Base-by-base conservation (phyloP, 2,888 invertebrate species). In the Apomyelois bistriatella region DNA sequence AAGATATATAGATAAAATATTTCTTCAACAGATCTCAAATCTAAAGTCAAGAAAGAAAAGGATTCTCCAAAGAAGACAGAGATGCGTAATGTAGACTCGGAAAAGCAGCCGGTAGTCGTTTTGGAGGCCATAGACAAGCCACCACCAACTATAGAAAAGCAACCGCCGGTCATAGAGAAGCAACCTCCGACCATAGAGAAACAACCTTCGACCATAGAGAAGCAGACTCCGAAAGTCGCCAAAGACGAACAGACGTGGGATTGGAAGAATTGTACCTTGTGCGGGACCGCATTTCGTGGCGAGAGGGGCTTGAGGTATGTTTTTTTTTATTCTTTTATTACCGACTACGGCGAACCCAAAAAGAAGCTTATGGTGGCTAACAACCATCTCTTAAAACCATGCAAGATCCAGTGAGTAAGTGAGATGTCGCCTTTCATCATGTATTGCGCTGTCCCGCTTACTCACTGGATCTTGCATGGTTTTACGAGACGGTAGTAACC, bases 301-400 rank as follows among this genome's bases (percentile, higher is more conserved):
- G 86, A 84, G 8, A 67, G 85, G 46, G 85, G 88, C 0, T 57
- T 89, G 36, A 83, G 85, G 89, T 87, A 60, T 58, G 58, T 52
- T 54, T 46, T 28, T 10, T n/a, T 52, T 0, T 51, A 12, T 42
- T 10, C 2, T 36, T 52, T 32, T 35, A n/a, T 13, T 47, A 22
- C 46, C n/a, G n/a, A n/a, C n/a, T n/a, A n/a, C n/a, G n/a, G n/a
- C n/a, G n/a, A n/a, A n/a, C n/a, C n/a, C n/a, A n/a, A n/a, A n/a
- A n/a, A n/a, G n/a, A n/a, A n/a, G n/a, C n/a, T n/a, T n/a, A n/a
- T n/a, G n/a, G n/a, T n/a, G n/a, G n/a, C n/a, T n/a, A n/a, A n/a
- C n/a, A n/a, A n/a, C n/a, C n/a, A n/a, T n/a, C n/a, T n/a, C n/a
- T n/a, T n/a, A n/a, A n/a, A n/a, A n/a, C n/a, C n/a, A n/a, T n/a